Percentiles rank a stretch among this genome's conserved stretches.
phyloP scores from a whole-genome alignment of 2,888 invertebrate species.

The Pristionchus fissidentatus region DNA sequence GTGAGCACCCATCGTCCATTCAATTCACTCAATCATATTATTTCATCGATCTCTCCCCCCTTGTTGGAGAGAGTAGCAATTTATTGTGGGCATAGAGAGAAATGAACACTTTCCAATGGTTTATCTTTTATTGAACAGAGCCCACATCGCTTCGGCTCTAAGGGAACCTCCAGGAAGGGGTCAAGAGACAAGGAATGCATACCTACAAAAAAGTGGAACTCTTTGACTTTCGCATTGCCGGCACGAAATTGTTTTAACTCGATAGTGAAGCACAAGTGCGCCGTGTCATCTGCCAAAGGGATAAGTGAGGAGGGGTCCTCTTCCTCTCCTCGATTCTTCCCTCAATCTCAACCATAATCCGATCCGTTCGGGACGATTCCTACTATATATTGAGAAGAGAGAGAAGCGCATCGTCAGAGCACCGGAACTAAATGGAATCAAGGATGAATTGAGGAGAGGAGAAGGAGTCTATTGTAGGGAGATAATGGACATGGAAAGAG shows the following conservation, averaged over 20 bases:
- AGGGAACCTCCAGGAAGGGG: neutral
- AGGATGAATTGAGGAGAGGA: neutral
- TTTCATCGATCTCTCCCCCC: neutral
- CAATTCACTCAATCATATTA: slow-evolving; percentile 14
- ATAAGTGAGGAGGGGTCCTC: neutral
- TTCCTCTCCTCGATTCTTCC: neutral
- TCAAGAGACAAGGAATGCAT: no score
- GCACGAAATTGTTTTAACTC: no score
- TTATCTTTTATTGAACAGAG: neutral
- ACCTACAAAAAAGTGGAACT: no score
- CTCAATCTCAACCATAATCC: no score
- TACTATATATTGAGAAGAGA: neutral
- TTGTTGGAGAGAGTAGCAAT: no score
- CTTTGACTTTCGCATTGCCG: neutral
- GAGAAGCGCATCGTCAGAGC: neutral
- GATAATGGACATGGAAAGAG: no score
- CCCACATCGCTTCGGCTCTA: neutral
- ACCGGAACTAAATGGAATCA: slow-evolving; percentile 31
- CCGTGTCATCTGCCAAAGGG: neutral
- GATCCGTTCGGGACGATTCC: slow-evolving; percentile 6
- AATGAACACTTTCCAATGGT: neutral
- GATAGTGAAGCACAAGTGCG: neutral
- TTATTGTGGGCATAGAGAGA: neutral
- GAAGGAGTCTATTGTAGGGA: no score
- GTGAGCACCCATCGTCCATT: neutral